Conservation (phyloP, 2,797 vertebrate genomes). For the Champsocephalus esox region DNA sequence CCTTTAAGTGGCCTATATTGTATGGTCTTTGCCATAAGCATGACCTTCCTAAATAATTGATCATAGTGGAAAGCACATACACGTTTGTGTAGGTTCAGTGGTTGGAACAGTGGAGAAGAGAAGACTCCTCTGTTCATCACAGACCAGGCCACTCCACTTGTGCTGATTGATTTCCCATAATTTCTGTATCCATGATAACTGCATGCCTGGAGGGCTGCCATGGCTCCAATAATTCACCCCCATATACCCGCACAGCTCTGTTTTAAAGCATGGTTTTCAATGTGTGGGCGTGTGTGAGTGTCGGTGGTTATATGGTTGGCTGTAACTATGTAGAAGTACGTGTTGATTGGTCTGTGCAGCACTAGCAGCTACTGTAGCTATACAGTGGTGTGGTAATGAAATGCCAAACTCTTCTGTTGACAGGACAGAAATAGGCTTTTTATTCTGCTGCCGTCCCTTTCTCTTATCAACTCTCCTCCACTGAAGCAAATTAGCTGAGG, state of each 20-base stretch:
- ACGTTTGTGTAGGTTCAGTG: constrained; percentile 6
- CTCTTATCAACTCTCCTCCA: constrained; percentile 32
- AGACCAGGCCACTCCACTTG: constrained; percentile 76
- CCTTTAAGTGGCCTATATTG: too few relatives aligned
- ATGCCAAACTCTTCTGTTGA: constrained; percentile 31
- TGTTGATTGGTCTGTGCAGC: background rate
- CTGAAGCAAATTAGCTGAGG: constrained; percentile 41
- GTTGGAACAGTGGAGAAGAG: constrained; percentile 42
- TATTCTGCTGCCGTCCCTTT: constrained; percentile 27
- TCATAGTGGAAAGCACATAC: background rate
- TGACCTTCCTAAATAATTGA: too few relatives aligned
- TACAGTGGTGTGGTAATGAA: constrained; percentile 37
- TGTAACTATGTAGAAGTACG: constrained; percentile 14
- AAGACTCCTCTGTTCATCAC: constrained; percentile 48
- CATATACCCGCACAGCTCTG: constrained; percentile 42
- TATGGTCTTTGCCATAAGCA: too few relatives aligned
- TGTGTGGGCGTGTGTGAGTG: constrained; percentile 28
- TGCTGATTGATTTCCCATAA: constrained; percentile 85
- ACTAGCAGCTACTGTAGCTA: constrained; percentile 2
- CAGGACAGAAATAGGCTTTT: constrained; percentile 22
- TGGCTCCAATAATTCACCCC: constrained; percentile 77
- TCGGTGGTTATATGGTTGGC: constrained; percentile 4
- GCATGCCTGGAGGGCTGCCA: constrained; percentile 77
- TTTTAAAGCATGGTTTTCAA: constrained; percentile 49
- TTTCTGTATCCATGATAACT: constrained; percentile 81